Base-by-base conservation (phyloP, 1,140 invertebrate species). In the Drosophila navojoa region DNA sequence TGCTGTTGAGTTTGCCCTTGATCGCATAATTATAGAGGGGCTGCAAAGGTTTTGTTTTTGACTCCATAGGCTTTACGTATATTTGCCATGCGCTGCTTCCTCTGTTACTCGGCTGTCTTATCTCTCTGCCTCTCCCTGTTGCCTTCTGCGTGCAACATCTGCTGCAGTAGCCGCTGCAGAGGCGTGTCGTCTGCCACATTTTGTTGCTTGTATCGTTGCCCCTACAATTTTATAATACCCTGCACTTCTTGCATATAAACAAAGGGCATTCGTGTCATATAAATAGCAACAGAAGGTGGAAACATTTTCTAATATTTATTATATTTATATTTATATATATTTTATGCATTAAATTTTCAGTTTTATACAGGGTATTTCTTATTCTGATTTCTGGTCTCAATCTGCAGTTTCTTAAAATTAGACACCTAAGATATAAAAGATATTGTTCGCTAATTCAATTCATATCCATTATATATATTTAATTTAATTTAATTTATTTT, bases 1-100 rank as follows among this genome's bases (percentile, higher is more conserved):
- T 35, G 42, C 40, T 57, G 68, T 16, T 54, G 38, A 67, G 47
- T 52, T 40, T 16, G 69, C 73, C 62, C 62, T 72, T 77, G 75
- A 77, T 77, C 71, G 58, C 64, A 71, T 79, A 79, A 82, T 82
- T 82, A 82, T 35, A 71, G 67, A 54, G 45, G 29, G 25, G 50
- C 15, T 66, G 40, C 68, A 53, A 64, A 44, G 38, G 52, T 29
- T 49, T 32, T 54, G 29, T 54, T 16, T 32, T 32, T 32, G 6
- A 59, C 25, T 44, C 35, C 9, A 11, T 44, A 57, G 38, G 47
- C 40, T 42, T 35, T 38, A 69, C 74, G 58, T 29, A 45, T 68
- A 42, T 72, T 67, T 59, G 62, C 66, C 70, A 49, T 63, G 22
- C 29, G 38, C 4, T 11, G 42, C 58, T 58, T 58, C 32, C 44